phyloP scores from a whole-genome alignment of 2,888 invertebrate genomes.

The Criorhina ranunculi region DNA sequence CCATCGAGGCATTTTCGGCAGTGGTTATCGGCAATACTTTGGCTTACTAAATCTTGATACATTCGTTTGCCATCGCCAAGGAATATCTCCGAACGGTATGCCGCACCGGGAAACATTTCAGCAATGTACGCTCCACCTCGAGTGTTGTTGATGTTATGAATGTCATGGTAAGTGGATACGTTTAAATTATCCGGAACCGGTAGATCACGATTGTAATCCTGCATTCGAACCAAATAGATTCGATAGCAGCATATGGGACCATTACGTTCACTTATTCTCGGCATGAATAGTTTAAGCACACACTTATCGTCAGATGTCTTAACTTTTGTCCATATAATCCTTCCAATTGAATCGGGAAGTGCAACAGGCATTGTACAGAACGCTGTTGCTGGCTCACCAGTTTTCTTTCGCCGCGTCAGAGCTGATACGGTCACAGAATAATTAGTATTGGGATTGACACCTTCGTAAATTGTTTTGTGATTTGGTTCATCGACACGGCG shows the following conservation, averaged over 20 bases:
- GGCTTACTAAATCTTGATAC: constrained; percentile 78
- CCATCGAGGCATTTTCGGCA: constrained; percentile 82
- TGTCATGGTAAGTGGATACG: constrained; percentile 90
- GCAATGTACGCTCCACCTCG: constrained; percentile 92
- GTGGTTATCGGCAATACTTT: constrained; percentile 79
- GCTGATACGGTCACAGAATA: constrained; percentile 92
- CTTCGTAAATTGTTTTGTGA: constrained; percentile 86
- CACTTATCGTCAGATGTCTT: constrained; percentile 87
- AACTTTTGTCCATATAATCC: constrained; percentile 87
- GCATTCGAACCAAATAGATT: constrained; percentile 91
- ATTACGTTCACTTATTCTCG: constrained; percentile 92
- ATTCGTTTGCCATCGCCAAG: constrained; percentile 88
- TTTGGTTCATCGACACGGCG: constrained; percentile 86
- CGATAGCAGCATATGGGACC: constrained; percentile 95
- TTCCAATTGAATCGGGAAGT: constrained; percentile 87
- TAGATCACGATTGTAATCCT: constrained; percentile 86
- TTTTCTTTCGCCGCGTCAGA: constrained; percentile 90
- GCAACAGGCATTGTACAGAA: constrained; percentile 90
- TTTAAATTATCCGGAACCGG: constrained; percentile 89
- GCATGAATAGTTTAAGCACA: constrained; percentile 90
- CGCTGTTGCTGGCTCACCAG: constrained; percentile 88
- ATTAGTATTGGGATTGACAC: constrained; percentile 92
- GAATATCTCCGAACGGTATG: constrained; percentile 88
- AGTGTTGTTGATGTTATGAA: constrained; percentile 87
- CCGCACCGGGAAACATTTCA: constrained; percentile 91